These are phyloP conservation scores for Thamnophis elegans DNA, from an alignment of 2,797 vertebrate genomes.

Conservation along the genomic window DNA sequence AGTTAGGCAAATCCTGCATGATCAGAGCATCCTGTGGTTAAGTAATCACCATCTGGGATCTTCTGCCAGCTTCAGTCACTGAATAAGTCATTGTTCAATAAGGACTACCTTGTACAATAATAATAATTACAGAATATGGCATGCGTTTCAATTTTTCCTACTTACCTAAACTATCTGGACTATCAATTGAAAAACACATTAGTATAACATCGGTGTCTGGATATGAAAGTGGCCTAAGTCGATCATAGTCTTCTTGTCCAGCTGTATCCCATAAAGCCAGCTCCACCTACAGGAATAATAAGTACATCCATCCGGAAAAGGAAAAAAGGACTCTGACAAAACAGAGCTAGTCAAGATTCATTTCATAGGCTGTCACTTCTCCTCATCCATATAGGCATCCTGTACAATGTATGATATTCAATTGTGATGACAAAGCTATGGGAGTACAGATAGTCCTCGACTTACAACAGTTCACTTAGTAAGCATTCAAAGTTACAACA, in stretches of 20 bases:
- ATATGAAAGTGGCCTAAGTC: constrained; percentile 96
- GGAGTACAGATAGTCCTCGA: background rate
- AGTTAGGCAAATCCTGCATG: background rate
- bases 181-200: constrained; percentile 99
- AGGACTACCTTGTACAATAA: background rate
- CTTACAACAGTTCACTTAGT: background rate
- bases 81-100: background rate
- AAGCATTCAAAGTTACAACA: background rate
- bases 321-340: background rate
- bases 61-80: background rate
- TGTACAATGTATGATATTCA: background rate
- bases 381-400: background rate
- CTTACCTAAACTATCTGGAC: constrained; percentile 98
- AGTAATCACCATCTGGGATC: background rate
- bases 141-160: constrained; percentile 10
- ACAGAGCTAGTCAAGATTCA: background rate
- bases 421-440: background rate
- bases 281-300: constrained; percentile 82
- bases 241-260: constrained; percentile 97
- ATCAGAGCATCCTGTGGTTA: background rate
- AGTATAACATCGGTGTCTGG: constrained; percentile 98
- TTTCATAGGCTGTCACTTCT: background rate
- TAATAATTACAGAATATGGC: background rate
- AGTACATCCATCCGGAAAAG: constrained; percentile 19
- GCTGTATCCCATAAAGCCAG: constrained; percentile 98